phyloP scores from a whole-genome alignment of 2,797 vertebrate genomes.

The Hydrolagus colliei region DNA sequence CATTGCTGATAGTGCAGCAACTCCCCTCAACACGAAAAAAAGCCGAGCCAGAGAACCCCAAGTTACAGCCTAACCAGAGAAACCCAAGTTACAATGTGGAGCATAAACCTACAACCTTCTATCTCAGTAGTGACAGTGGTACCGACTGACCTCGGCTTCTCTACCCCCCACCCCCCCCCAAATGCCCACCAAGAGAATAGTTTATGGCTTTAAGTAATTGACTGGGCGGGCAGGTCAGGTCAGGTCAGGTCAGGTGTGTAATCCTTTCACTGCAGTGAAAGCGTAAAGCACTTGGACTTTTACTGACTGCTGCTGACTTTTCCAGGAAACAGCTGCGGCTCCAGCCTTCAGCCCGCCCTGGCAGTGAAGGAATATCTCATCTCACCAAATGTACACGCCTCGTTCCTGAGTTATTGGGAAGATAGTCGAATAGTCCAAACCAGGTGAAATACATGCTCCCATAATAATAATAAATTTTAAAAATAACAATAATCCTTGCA shows the following conservation, averaged over 20 bases:
- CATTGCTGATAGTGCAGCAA: no score
- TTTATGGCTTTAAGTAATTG: no score
- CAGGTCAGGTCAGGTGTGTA: background rate
- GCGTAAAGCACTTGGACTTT: background rate
- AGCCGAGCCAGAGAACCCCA: no score
- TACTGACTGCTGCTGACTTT: background rate
- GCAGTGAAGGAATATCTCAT: background rate
- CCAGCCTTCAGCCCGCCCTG: background rate
- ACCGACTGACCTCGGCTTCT: background rate
- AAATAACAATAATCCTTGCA: no score
- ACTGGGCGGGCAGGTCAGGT: background rate
- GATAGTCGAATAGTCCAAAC: background rate
- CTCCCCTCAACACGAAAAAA: no score
- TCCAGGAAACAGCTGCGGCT: slow-evolving; percentile 14
- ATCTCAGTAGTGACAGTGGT: no score
- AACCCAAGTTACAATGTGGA: no score
- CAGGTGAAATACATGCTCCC: slow-evolving; percentile 1
- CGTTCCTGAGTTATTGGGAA: slow-evolving; percentile 4
- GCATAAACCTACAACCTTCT: no score
- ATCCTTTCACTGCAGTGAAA: background rate
- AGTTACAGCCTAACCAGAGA: no score
- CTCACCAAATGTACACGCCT: background rate
- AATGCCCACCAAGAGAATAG: no score
- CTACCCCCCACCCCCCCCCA: no score
- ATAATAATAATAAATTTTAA: no score